A percentile compares a stretch with the other conserved stretches of the same genome.
phyloP scores from a whole-genome alignment of 1,140 invertebrate genomes.

The Acromyrmex echinatior region DNA sequence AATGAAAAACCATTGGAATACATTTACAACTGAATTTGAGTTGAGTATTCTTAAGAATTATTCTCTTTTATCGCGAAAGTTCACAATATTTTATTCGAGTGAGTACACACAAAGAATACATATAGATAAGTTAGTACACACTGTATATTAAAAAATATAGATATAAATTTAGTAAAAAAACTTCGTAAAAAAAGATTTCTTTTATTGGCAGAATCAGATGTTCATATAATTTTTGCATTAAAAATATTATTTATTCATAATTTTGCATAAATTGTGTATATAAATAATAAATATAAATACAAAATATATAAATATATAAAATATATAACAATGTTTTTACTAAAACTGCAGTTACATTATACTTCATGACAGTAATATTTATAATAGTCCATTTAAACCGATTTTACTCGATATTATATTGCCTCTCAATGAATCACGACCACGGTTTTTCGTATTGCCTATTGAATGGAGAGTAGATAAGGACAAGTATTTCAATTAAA shows the following conservation, averaged over 20 bases:
- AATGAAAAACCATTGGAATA: constrained; percentile 33
- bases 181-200: too few relatives aligned
- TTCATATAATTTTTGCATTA: too few relatives aligned
- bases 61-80: constrained; percentile 15
- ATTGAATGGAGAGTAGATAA: constrained; percentile 12
- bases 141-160: too few relatives aligned
- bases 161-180: too few relatives aligned
- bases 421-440: constrained; percentile 39
- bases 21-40: constrained; percentile 20
- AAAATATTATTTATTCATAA: too few relatives aligned
- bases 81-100: constrained; percentile 34
- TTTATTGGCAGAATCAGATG: too few relatives aligned
- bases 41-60: constrained; percentile 15
- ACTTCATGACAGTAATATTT: constrained; percentile 7
- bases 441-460: neutral
- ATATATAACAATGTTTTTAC: neutral
- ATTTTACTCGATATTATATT: constrained; percentile 10
- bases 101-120: neutral
- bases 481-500: neutral
- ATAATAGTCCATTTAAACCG: constrained; percentile 16
- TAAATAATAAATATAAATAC: too few relatives aligned
- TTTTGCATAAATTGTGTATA: too few relatives aligned
- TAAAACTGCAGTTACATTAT: constrained; percentile 18
- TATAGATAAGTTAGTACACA: too few relatives aligned
- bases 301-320: too few relatives aligned